A percentile compares a stretch with the other conserved stretches of the same genome.
phyloP scores from a whole-genome alignment of 2,888 invertebrate genomes.

The Apocheima hispidaria region DNA sequence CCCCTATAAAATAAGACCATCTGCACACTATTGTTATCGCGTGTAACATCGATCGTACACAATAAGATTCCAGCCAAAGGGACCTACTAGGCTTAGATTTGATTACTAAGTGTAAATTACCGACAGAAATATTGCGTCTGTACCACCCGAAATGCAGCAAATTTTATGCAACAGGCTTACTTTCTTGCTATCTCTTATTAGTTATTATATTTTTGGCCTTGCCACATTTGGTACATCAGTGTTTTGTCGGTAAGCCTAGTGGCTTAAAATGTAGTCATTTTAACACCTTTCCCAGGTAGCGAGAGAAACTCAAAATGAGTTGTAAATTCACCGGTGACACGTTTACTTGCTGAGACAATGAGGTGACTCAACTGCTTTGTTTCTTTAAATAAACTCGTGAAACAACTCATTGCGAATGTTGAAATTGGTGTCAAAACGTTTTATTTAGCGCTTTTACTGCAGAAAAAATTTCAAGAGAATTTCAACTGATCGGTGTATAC shows the following conservation, averaged over 20 bases:
- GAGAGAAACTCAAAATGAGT: slow-evolving; percentile 43
- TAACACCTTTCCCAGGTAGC: slow-evolving; percentile 44
- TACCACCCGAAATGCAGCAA: too few species aligned
- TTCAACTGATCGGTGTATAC: too few species aligned
- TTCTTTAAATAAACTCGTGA: slow-evolving; percentile 31
- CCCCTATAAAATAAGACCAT: slow-evolving; percentile 20
- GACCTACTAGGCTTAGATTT: not conserved
- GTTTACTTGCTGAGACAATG: slow-evolving; percentile 67
- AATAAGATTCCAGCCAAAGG: slow-evolving; percentile 51
- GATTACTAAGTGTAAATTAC: not conserved
- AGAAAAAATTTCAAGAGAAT: not conserved
- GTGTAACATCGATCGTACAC: slow-evolving; percentile 59
- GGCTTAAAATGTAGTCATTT: too few species aligned
- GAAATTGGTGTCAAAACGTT: not conserved
- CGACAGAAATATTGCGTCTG: too few species aligned
- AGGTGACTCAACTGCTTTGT: slow-evolving; percentile 52
- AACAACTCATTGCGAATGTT: not conserved
- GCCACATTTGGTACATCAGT: not conserved
- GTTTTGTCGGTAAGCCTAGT: slow-evolving; percentile 10
- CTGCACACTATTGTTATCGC: slow-evolving; percentile 57
- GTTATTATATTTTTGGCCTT: too few species aligned
- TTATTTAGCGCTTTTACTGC: not conserved
- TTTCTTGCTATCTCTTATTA: not conserved
- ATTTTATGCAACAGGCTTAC: too few species aligned
- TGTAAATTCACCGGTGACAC: slow-evolving; percentile 65